phyloP scores from a whole-genome alignment of 2,113 vertebrate genomes.

The Rhabdornis inornatus region DNA sequence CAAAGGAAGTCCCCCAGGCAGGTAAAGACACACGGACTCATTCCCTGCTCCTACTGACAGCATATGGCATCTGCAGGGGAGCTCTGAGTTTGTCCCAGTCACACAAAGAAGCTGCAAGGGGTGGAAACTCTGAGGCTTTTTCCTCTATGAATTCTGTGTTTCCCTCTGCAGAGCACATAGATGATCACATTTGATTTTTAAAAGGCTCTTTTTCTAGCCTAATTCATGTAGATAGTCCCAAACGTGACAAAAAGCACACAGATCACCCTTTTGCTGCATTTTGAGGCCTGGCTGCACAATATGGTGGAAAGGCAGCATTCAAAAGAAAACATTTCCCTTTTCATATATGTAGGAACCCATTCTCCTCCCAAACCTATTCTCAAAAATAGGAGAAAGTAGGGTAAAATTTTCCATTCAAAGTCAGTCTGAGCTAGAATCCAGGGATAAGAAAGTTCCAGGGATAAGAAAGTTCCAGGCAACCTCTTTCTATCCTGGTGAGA shows the following conservation, averaged over 20 bases:
- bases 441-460: not conserved
- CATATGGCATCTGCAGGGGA: not conserved
- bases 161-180: not conserved
- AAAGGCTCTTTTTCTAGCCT: not conserved
- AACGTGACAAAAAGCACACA: not conserved
- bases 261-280: not conserved
- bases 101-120: not conserved
- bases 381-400: not conserved
- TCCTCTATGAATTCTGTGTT: fast-evolving
- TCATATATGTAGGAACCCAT: not conserved
- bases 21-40: fast-evolving
- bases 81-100: not conserved
- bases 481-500: not conserved
- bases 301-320: not conserved
- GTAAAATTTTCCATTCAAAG: not conserved
- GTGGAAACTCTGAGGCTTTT: not conserved
- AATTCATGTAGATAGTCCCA: not conserved
- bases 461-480: not conserved
- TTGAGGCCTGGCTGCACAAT: not conserved
- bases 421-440: not conserved
- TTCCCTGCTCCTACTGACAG: not conserved
- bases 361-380: not conserved
- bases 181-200: not conserved
- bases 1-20: not conserved
- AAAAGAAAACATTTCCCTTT: not conserved